Evolutionary conservation across 2,113 vertebrate species (phyloP).

Genomic region (Apodemus sylvaticus): DNA sequence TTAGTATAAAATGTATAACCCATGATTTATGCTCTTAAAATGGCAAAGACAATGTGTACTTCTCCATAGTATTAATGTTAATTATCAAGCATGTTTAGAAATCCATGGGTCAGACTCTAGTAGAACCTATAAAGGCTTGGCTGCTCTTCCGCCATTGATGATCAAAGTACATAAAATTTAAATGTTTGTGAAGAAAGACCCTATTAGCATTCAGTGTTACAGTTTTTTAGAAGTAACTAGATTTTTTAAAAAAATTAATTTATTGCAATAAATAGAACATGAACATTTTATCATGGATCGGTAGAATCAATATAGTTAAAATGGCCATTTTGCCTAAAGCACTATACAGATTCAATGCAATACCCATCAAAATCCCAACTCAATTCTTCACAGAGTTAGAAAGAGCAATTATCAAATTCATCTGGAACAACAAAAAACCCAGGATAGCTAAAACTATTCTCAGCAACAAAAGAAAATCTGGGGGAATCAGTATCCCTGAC

Average conservation of each 20-base stretch:
- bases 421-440: too few relatives aligned
- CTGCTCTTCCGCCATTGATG: background rate
- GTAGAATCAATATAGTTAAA: too few relatives aligned
- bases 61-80: background rate
- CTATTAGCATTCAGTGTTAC: background rate
- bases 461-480: too few relatives aligned
- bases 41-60: background rate
- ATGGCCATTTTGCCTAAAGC: too few relatives aligned
- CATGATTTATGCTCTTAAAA: slow-evolving; percentile 32
- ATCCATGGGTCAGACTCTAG: background rate
- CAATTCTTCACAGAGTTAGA: too few relatives aligned
- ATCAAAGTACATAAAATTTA: background rate
- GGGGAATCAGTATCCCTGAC: too few relatives aligned
- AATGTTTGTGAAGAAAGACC: background rate
- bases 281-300: slow-evolving; percentile 37
- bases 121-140: background rate
- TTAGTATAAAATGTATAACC: background rate
- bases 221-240: background rate
- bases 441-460: too few relatives aligned
- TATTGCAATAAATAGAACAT: slow-evolving; percentile 18
- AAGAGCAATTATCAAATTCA: too few relatives aligned
- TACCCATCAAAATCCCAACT: too few relatives aligned
- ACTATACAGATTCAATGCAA: too few relatives aligned
- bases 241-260: slow-evolving; percentile 18
- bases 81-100: background rate